Base-by-base conservation (phyloP, 1,140 invertebrate genomes). In the Trachymyrmex septentrionalis region DNA sequence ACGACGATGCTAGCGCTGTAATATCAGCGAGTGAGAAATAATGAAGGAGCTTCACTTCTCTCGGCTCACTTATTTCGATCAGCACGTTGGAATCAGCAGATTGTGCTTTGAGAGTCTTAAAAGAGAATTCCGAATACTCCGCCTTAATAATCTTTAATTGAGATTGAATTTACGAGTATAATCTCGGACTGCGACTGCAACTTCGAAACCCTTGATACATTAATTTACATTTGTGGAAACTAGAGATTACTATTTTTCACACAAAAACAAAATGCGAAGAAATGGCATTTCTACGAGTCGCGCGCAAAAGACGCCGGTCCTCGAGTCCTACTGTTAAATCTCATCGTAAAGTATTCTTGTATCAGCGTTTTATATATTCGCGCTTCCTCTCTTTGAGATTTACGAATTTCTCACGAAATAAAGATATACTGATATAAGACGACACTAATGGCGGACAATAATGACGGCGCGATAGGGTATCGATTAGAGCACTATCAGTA, bases 381-480 rank as follows among this genome's bases (percentile, higher is more conserved):
- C 5, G 50, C 19, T 48, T 64, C 38, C 10, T 63, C 59, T 67
- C 16, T 21, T 69, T 34, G 63, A 57, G 9, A 57, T 34, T 38
- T 55, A 57, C 9, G 14, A 69, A 81, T 69, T 81, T 81, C 64
- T 55, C 77, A 69, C 34, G 30, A 44, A 55, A 57, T 81, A 57
- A 81, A 59, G 16, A 5, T 21, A 71, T 34, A 21, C 16, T 71
- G 66, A 71, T 66, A 57, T n/a, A 59, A 44, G 34, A 24, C n/a
- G 16, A 24, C 66, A n/a, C 16, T 71, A 81, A 81, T 71, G 55
- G n/a, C 5, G 48, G 30, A 19, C 34, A 61, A 61, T 73, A 84
- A 84, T 73, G 21, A 14, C 12, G 44, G 21, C 34, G 38, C 34
- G 80, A 61, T 84, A 27, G 64, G 14, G 27, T 67, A 64, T 71